These are phyloP conservation scores for Eremophila alpestris DNA, from an alignment of 2,797 vertebrate genomes.

Conservation along the genomic window DNA sequence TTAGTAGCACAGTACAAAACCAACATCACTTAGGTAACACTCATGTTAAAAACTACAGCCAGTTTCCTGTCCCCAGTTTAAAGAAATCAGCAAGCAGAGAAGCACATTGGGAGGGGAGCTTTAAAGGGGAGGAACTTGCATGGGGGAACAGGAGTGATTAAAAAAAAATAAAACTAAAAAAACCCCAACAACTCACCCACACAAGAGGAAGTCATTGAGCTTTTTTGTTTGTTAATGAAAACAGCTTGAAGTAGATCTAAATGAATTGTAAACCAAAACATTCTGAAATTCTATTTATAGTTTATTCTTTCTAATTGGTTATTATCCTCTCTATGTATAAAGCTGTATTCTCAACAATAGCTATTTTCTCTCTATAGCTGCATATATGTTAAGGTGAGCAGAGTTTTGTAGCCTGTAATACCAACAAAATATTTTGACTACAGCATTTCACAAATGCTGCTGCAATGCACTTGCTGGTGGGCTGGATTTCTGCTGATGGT, in stretches of 20 bases:
- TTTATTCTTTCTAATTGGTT: background rate
- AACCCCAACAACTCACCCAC: background rate
- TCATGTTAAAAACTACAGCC: background rate
- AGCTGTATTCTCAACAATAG: background rate
- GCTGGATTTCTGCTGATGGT: background rate
- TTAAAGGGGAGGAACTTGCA: background rate
- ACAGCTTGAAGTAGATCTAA: background rate
- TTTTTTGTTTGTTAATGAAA: background rate
- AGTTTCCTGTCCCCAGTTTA: background rate
- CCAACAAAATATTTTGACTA: background rate
- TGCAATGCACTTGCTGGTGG: background rate
- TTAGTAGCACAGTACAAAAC: background rate
- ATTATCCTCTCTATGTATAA: background rate
- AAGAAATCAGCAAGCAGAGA: slow-evolving; percentile 36
- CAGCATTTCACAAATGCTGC: background rate
- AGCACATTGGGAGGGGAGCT: background rate
- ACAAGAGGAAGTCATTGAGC: background rate
- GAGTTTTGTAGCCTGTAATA: background rate
- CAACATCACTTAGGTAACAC: background rate
- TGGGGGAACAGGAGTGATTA: background rate
- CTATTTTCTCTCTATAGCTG: background rate
- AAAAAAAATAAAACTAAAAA: background rate
- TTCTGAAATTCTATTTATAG: background rate
- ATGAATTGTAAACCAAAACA: background rate
- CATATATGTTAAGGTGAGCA: rapidly evolving